Base-by-base conservation (phyloP, 2,888 invertebrate species). In the Graphium colonna region DNA sequence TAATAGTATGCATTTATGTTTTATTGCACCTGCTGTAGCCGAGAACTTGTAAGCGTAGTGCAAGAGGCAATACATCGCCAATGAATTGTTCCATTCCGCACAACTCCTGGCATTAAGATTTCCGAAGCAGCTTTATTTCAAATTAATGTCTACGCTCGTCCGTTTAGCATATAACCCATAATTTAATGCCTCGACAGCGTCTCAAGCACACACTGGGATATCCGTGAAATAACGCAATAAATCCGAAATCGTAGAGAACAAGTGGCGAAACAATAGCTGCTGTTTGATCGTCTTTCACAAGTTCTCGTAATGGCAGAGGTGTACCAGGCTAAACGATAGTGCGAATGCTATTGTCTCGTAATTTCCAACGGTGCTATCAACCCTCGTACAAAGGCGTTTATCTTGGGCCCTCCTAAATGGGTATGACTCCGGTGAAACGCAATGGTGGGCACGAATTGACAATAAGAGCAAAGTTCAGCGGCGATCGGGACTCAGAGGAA, bases 381-480 rank as follows among this genome's bases (percentile, higher is more conserved):
- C 69, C 69, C 66, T 67, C 56, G 67, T 71, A 74, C 71, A 73
- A 73, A 74, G 71, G 70, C 68, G 70, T 75, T 75, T 78, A 75
- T 73, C 73, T 71, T 56, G 57, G 61, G 69, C 69, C 68, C 70
- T 77, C 78, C 73, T 71, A 77, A 80, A 77, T 71, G 71, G 72
- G 69, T 73, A 76, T 75, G 77, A 74, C 70, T 73, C 67, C 69
- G 76, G 71, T 71, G 75, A 71, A 77, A 83, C 82, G 80, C 82
- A 84, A 77, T 71, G 73, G 68, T 75, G 75, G 82, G 82, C 84
- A 87, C 86, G 85, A 86, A 81, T 83, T 83, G 85, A 85, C 87
- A 88, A 86, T 87, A 85, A 88, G 88, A 86, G 82, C 86, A 89
- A 87, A 88, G 88, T 86, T 87, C 87, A 88, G 77, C 79, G 69